Evolutionary conservation across 2,797 vertebrate species (phyloP).

Genomic region (Microctenopoma lineatum): DNA sequence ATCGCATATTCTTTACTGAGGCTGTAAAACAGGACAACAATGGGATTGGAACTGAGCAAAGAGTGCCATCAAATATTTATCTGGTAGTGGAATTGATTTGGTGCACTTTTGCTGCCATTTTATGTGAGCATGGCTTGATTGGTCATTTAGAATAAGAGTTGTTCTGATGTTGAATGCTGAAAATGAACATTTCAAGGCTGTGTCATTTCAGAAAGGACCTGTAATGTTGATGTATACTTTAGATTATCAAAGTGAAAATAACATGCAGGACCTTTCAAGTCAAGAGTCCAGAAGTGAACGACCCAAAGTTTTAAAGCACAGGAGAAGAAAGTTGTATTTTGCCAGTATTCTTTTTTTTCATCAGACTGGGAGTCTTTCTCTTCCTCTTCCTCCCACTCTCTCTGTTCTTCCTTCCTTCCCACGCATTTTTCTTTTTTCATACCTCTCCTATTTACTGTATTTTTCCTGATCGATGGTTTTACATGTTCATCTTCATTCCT

Average conservation of each 20-base stretch:
- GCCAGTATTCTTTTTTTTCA: conserved; percentile 7
- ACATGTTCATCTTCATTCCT: conserved; percentile 33
- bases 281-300: conserved; percentile 6
- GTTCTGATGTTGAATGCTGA: neutral
- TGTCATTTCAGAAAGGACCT: neutral
- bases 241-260: conserved; percentile 1
- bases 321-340: neutral
- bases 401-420: conserved; percentile 9
- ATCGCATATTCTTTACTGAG: conserved; percentile 6
- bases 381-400: conserved; percentile 7
- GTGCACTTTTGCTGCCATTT: conserved; percentile 43
- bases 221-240: neutral
- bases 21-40: conserved; percentile 35
- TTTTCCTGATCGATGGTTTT: conserved; percentile 34
- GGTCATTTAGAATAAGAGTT: conserved; percentile 1
- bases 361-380: conserved; percentile 29
- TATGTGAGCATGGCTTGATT: neutral
- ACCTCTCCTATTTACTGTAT: conserved; percentile 13
- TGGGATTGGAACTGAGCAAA: conserved; percentile 34
- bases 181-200: neutral
- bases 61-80: conserved; percentile 72
- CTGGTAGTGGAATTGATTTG: conserved; percentile 45
- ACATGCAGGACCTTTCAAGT: neutral
- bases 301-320: conserved; percentile 5
- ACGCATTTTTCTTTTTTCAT: conserved; percentile 11